Conservation (phyloP, 1,140 invertebrate genomes). For the Aphidius ervi region DNA sequence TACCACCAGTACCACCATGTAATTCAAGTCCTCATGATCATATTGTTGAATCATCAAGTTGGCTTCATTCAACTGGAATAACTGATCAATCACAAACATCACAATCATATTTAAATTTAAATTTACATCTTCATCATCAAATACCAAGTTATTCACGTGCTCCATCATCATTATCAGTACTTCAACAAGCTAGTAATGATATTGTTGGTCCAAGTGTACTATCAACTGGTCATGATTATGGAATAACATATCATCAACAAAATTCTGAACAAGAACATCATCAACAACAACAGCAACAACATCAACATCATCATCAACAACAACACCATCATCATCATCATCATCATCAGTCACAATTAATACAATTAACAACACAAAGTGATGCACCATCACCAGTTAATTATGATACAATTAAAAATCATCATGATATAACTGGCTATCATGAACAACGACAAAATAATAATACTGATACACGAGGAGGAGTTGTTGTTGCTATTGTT, state of each 20-base stretch:
- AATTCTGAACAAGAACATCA: slow-evolving; percentile 19
- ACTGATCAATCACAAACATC: slow-evolving; percentile 40
- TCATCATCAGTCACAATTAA: slow-evolving; percentile 20
- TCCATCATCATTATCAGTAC: slow-evolving; percentile 21
- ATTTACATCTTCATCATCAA: slow-evolving; percentile 50
- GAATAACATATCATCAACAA: slow-evolving; percentile 33
- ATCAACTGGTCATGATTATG: slow-evolving; percentile 20
- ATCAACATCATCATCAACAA: no score
- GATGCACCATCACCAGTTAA: slow-evolving; percentile 37
- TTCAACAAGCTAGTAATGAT: slow-evolving; percentile 23
- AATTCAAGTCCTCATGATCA: slow-evolving; percentile 38
- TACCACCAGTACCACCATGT: slow-evolving; percentile 35
- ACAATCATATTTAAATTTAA: slow-evolving; percentile 48
- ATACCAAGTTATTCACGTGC: slow-evolving; percentile 35
- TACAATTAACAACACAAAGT: slow-evolving; percentile 26
- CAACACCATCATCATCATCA: no score
- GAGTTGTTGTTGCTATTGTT: no score
- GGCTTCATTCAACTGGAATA: slow-evolving; percentile 42
- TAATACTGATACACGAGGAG: slow-evolving; percentile 29
- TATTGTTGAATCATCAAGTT: slow-evolving; percentile 38
- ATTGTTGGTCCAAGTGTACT: not conserved
- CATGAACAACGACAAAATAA: slow-evolving; percentile 31
- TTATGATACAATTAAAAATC: slow-evolving; percentile 35
- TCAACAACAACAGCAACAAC: slow-evolving; percentile 18
- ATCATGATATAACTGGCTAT: slow-evolving; percentile 37